Evolutionary conservation across 2,113 vertebrate species (phyloP).

Genomic region (Euleptes europaea): DNA sequence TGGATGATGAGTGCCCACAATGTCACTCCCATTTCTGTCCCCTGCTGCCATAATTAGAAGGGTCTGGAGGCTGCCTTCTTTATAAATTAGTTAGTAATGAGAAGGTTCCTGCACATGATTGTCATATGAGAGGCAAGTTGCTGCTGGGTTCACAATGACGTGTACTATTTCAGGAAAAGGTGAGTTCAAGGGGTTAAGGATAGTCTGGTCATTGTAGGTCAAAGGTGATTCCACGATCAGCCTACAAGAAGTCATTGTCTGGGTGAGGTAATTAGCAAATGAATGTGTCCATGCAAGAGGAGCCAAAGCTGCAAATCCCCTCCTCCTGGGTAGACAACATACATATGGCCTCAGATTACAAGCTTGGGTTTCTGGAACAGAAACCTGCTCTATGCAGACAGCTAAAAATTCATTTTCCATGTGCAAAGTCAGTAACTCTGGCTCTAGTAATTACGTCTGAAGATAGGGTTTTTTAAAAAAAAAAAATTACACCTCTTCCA

Average conservation of each 20-base stretch:
- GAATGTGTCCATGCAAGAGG: slow-evolving; percentile 38
- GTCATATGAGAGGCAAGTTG: slow-evolving; percentile 7
- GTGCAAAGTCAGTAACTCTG: background rate
- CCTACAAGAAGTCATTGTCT: slow-evolving; percentile 45
- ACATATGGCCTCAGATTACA: slow-evolving; percentile 48
- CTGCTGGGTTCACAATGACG: fast-evolving
- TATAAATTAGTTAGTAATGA: slow-evolving; percentile 28
- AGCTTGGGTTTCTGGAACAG: slow-evolving; percentile 58
- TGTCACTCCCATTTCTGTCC: background rate
- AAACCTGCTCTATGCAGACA: slow-evolving; percentile 61
- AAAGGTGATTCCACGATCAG: slow-evolving; percentile 44
- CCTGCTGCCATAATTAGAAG: background rate
- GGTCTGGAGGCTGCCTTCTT: background rate
- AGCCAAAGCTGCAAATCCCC: slow-evolving; percentile 40
- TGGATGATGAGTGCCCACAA: background rate
- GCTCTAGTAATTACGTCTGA: background rate
- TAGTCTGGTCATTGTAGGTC: slow-evolving; percentile 52
- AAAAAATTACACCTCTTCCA: background rate
- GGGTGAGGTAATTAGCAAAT: slow-evolving; percentile 63
- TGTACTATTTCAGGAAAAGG: slow-evolving; percentile 17
- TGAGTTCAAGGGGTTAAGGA: slow-evolving; percentile 13
- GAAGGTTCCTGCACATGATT: background rate
- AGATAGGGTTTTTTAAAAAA: background rate
- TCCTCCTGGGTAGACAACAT: slow-evolving; percentile 61
- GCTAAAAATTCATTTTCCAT: slow-evolving; percentile 46